phyloP scores from a whole-genome alignment of 2,888 invertebrate genomes.

The Homarus gammarus region DNA sequence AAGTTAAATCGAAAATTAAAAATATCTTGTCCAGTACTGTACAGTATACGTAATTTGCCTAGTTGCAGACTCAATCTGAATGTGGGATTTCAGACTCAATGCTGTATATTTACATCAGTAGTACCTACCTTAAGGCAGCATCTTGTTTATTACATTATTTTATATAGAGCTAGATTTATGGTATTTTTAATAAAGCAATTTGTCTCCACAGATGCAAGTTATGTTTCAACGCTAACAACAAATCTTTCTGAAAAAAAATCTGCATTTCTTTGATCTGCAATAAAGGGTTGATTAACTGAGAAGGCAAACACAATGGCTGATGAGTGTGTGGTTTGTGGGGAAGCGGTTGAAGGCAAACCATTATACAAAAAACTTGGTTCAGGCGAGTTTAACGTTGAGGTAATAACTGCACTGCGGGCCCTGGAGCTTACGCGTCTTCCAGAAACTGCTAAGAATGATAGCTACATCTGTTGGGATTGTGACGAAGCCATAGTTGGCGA shows the following conservation, averaged over 20 bases:
- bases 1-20: too few relatives aligned
- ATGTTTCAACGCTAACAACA: neutral
- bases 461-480: slow-evolving; percentile 76
- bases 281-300: neutral
- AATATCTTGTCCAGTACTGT: too few relatives aligned
- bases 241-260: too few relatives aligned
- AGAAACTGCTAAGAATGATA: slow-evolving; percentile 48
- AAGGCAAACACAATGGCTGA: slow-evolving; percentile 56
- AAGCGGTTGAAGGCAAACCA: slow-evolving; percentile 72
- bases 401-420: slow-evolving; percentile 64
- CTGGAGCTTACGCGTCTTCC: slow-evolving; percentile 55
- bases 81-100: neutral
- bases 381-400: slow-evolving; percentile 70
- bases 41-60: too few relatives aligned
- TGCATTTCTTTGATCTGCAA: neutral
- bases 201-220: neutral
- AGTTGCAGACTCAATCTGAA: neutral
- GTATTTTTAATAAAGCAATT: neutral
- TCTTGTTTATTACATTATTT: neutral
- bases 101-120: neutral
- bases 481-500: slow-evolving; percentile 71
- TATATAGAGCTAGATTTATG: neutral
- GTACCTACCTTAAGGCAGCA: neutral
- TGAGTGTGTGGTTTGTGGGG: slow-evolving; percentile 73
- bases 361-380: slow-evolving; percentile 74